Percentiles rank a stretch among this genome's conserved stretches.
These are phyloP conservation scores for Drosophila mauritiana DNA, from an alignment of 1,140 invertebrate genomes.

Conservation along the genomic window DNA sequence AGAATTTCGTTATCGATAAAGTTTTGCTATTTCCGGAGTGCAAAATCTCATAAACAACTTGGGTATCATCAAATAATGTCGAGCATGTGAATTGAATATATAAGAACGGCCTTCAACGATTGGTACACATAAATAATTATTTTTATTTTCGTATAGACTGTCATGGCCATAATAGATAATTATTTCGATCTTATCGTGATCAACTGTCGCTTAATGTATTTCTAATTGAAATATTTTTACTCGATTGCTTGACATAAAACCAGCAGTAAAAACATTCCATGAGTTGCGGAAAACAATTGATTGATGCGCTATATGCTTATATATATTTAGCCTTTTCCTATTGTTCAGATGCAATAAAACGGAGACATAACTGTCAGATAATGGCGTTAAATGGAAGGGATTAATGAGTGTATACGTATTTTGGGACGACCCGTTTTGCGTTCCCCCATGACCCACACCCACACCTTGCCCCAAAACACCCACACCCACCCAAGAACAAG, in stretches of 20 bases:
- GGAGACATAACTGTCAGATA: constrained; percentile 43
- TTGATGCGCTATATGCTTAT: constrained; percentile 41
- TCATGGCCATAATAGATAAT: constrained; percentile 11
- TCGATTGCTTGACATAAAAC: constrained; percentile 35
- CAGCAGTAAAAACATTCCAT: constrained; percentile 22
- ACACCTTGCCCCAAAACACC: background rate
- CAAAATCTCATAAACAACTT: constrained; percentile 33
- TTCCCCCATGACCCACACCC: background rate
- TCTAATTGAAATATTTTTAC: constrained; percentile 65
- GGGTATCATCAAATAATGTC: constrained; percentile 9
- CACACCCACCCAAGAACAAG: constrained; percentile 51
- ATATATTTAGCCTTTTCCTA: constrained; percentile 22
- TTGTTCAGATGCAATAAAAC: constrained; percentile 37
- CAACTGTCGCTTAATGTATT: constrained; percentile 46
- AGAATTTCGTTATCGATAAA: constrained; percentile 77
- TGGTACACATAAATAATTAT: background rate
- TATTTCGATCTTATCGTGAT: constrained; percentile 41
- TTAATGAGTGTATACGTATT: constrained; percentile 63
- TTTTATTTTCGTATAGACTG: background rate
- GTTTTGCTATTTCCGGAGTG: constrained; percentile 33
- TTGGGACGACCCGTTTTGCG: constrained; percentile 47
- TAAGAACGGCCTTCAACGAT: background rate
- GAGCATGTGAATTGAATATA: constrained; percentile 9
- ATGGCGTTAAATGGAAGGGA: constrained; percentile 54
- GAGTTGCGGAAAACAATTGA: constrained; percentile 60